A percentile compares a stretch with the other conserved stretches of the same genome.
These are phyloP conservation scores for Machimus rusticus DNA, from an alignment of 2,888 invertebrate genomes.

Conservation along the genomic window DNA sequence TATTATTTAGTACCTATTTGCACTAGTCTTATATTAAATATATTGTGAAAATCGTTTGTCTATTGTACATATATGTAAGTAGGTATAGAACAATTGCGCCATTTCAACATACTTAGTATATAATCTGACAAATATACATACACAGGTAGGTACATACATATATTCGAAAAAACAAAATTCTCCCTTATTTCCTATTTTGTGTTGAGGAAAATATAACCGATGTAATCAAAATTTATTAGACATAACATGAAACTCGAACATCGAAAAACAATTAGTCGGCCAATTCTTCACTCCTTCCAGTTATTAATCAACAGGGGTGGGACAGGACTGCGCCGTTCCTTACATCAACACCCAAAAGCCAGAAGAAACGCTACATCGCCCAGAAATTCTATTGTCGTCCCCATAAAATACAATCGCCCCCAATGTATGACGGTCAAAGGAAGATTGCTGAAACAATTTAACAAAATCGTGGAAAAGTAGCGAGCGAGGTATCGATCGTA, in stretches of 20 bases:
- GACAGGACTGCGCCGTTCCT: background rate
- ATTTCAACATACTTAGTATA: no score
- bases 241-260: background rate
- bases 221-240: background rate
- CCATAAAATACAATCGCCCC: slow-evolving; percentile 28
- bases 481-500: slow-evolving; percentile 29
- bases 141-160: no score
- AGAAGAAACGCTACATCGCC: background rate
- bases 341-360: background rate
- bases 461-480: slow-evolving; percentile 42
- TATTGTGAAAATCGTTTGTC: no score
- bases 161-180: background rate
- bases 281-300: background rate
- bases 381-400: background rate
- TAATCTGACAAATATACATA: no score
- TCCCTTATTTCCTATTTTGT: background rate
- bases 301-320: background rate
- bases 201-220: background rate
- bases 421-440: slow-evolving; percentile 28
- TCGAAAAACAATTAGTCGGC: background rate
- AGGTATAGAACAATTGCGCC: no score
- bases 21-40: no score
- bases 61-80: no score
- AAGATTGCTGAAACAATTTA: slow-evolving; percentile 44
- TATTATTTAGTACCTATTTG: no score